A percentile compares a stretch with the other conserved stretches of the same genome.
These are phyloP conservation scores for Drosophila paranaensis DNA, from an alignment of 2,888 invertebrate genomes.

Conservation along the genomic window DNA sequence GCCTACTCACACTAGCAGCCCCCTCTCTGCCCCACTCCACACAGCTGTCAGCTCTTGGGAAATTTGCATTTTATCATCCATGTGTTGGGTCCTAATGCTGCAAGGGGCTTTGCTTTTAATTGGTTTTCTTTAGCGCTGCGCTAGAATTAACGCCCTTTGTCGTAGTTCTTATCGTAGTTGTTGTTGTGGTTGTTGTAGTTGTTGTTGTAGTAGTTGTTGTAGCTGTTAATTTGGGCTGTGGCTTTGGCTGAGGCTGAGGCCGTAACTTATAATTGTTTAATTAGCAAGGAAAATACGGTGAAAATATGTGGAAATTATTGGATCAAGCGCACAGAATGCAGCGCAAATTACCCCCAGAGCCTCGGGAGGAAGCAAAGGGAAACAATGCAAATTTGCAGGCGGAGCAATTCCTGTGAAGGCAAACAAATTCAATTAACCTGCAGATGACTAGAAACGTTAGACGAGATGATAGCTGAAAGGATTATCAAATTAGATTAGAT, in stretches of 20 bases:
- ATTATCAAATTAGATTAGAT: neutral
- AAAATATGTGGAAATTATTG: slow-evolving; percentile 70
- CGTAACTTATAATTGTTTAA: slow-evolving; percentile 75
- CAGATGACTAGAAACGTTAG: neutral
- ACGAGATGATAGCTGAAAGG: neutral
- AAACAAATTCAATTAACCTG: neutral
- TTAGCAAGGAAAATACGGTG: slow-evolving; percentile 73
- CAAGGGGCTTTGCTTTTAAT: slow-evolving; percentile 74
- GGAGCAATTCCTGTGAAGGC: neutral
- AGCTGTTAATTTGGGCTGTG: slow-evolving; percentile 1
- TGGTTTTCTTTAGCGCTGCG: slow-evolving; percentile 59
- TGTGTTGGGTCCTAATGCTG: slow-evolving; percentile 52
- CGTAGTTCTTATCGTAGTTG: slow-evolving; percentile 7
- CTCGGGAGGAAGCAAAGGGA: neutral
- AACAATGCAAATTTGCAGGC: slow-evolving; percentile 19
- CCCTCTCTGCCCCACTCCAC: neutral
- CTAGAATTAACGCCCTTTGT: neutral
- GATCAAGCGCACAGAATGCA: slow-evolving; percentile 37
- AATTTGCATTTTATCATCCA: slow-evolving; percentile 79
- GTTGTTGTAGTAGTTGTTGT: slow-evolving; percentile 61
- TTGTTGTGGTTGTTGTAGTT: slow-evolving; percentile 25
- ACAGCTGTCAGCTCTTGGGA: slow-evolving; percentile 63
- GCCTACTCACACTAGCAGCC: neutral
- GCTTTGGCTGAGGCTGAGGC: slow-evolving; percentile 34
- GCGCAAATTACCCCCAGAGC: slow-evolving; percentile 8